These are phyloP conservation scores for Rugalucina vietnamica DNA, from an alignment of 2,888 invertebrate genomes.

Conservation along the genomic window DNA sequence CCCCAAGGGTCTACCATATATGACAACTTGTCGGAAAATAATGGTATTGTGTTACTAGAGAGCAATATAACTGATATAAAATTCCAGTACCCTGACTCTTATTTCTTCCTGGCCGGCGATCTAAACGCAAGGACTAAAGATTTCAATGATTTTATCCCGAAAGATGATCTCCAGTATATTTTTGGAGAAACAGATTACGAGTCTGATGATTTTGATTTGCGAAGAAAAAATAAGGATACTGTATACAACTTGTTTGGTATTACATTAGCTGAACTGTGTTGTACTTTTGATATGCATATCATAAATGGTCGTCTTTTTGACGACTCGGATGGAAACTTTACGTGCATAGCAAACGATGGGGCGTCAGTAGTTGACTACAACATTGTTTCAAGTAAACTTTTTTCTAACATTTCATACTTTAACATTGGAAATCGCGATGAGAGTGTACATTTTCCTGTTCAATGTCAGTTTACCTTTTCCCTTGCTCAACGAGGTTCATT, in stretches of 20 bases:
- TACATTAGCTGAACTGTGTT: conserved; percentile 29
- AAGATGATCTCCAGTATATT: conserved; percentile 24
- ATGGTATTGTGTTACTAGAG: conserved; percentile 32
- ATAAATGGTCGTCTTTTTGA: conserved; percentile 23
- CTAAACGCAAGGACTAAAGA: conserved; percentile 40
- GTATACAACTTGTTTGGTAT: conserved; percentile 18
- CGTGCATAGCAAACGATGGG: conserved; percentile 24
- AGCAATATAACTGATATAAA: conserved; percentile 22
- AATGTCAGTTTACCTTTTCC: not conserved
- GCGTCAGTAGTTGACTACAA: conserved; percentile 31
- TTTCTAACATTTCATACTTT: conserved; percentile 16
- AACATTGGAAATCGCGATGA: conserved; percentile 4
- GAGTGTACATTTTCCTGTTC: conserved; percentile 22
- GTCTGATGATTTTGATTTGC: conserved; percentile 19
- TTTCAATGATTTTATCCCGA: conserved; percentile 29
- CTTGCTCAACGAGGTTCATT: not conserved
- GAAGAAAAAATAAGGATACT: conserved; percentile 22
- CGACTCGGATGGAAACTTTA: conserved; percentile 13
- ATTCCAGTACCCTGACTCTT: conserved; percentile 12
- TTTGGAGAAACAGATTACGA: conserved; percentile 25
- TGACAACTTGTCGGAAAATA: conserved; percentile 9
- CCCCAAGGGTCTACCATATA: conserved; percentile 37
- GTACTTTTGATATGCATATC: conserved; percentile 22
- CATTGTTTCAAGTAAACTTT: conserved; percentile 15
- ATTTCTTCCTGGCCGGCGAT: conserved; percentile 34